Conservation (phyloP, 2,113 vertebrate species). For the Elephas maximus region DNA sequence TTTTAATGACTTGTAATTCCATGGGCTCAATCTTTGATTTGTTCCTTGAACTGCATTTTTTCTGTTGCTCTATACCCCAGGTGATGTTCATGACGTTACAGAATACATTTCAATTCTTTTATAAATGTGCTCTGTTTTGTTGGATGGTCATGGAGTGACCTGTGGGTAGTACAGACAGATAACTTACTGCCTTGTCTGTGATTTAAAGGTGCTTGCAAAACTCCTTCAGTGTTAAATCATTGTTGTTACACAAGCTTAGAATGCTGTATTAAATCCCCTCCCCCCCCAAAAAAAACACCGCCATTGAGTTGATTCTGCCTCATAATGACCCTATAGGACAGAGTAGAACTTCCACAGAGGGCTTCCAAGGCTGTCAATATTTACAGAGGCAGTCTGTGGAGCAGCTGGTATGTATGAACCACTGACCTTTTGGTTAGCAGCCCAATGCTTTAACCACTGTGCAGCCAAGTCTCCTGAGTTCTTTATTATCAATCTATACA, state of each 20-base stretch:
- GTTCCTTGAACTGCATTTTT: background rate
- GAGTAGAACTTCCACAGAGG: too few species aligned
- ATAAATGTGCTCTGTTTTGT: background rate
- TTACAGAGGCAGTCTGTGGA: too few species aligned
- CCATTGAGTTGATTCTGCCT: too few species aligned
- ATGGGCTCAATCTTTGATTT: background rate
- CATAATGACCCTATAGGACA: too few species aligned
- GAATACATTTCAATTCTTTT: background rate
- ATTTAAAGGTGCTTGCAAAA: slow-evolving; percentile 14
- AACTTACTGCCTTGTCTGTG: background rate
- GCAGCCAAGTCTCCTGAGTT: too few species aligned
- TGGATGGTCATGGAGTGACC: background rate
- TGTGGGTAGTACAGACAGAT: background rate
- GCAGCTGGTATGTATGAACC: too few species aligned
- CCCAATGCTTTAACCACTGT: too few species aligned
- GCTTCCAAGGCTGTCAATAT: too few species aligned
- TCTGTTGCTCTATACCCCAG: background rate
- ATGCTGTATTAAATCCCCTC: background rate
- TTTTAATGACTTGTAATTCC: background rate
- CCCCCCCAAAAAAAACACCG: too few species aligned
- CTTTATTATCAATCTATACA: too few species aligned
- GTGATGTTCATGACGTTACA: background rate
- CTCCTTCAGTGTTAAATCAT: background rate
- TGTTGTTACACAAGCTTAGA: background rate
- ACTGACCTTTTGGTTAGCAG: too few species aligned